Evolutionary conservation across 2,113 vertebrate genomes (phyloP), one percentile per base, ranked within the genome.

Genomic region (Caranx melampygus): DNA sequence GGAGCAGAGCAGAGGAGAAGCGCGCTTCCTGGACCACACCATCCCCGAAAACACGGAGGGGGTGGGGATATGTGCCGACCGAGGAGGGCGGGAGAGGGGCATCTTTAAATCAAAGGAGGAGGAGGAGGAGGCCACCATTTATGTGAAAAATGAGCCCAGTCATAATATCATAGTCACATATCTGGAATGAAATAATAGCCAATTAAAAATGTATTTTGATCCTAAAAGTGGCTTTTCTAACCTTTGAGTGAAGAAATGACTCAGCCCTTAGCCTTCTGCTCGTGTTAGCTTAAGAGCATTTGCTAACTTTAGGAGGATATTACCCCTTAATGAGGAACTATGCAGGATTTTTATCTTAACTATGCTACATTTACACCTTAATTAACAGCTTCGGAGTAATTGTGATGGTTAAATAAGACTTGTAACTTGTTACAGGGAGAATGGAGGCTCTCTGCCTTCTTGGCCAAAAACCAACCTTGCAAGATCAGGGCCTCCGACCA

Each of bases 1-100:
- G 26, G 26, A 26, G 26, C 26, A 64, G 72, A 79, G 69, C 40
- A 72, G 74, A 57, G 75, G 37, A 44, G 79, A 63, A 77, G 77
- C 63, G 87, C 88, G 91, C 91, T 92, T 95, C 92, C 93, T 94
- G 95, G 94, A 94, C 80, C 82, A 87, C 91, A 94, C 95, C 94
- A 96, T 91, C 88, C 59, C 74, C 45, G 44, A 33, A 47, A 47
- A 77, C 65, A 21, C 66, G 4, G 84, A 85, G 64, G 85, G 85
- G 85, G 84, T 72, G 26, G 33, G 67, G 33, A 8, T 9, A n/a
- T 40, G 34, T 54, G 57, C 44, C 26, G 26, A 35, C 42, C 21
- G 21, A 33, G 49, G 59, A 6, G 47, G 47, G 10, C 13, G 21
- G 5, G n/a, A 5, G 35, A 1, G 6, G 31, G 21, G 44, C 5